Conservation (phyloP, 2,888 invertebrate genomes). For the Drosophila suboccidentalis region DNA sequence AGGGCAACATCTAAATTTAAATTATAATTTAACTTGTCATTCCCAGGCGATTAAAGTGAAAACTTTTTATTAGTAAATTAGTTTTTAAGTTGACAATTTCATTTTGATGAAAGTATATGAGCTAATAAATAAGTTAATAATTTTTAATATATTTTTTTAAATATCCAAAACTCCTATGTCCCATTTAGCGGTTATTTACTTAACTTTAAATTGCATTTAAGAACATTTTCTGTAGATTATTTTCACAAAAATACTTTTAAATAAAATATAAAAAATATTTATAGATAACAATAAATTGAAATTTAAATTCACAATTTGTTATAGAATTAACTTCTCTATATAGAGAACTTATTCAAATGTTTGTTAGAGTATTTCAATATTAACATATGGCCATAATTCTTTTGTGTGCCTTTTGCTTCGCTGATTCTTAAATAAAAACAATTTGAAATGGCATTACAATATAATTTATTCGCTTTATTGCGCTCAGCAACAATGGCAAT, state of each 20-base stretch:
- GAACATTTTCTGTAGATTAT: no score
- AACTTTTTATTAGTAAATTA: background rate
- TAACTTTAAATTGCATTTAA: no score
- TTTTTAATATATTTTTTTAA: background rate
- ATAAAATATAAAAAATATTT: no score
- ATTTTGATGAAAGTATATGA: background rate
- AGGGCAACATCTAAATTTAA: background rate
- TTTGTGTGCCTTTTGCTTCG: constrained; percentile 12
- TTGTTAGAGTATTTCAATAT: constrained; percentile 28
- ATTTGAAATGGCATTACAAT: constrained; percentile 73
- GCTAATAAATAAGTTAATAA: background rate
- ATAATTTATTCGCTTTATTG: constrained; percentile 74
- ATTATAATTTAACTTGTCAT: constrained; percentile 1
- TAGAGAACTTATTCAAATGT: background rate
- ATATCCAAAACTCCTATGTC: no score
- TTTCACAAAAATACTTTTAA: no score
- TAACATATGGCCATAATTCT: constrained; percentile 5
- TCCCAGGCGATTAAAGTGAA: background rate
- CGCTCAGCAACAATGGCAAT: constrained; percentile 27
- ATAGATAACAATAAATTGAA: no score
- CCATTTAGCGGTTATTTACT: no score
- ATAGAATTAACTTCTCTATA: background rate
- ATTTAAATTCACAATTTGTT: no score
- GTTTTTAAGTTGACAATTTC: background rate
- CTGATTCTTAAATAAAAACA: constrained; percentile 46